These are phyloP conservation scores for Anser cygnoides DNA, from an alignment of 2,113 vertebrate genomes.

Conservation along the genomic window DNA sequence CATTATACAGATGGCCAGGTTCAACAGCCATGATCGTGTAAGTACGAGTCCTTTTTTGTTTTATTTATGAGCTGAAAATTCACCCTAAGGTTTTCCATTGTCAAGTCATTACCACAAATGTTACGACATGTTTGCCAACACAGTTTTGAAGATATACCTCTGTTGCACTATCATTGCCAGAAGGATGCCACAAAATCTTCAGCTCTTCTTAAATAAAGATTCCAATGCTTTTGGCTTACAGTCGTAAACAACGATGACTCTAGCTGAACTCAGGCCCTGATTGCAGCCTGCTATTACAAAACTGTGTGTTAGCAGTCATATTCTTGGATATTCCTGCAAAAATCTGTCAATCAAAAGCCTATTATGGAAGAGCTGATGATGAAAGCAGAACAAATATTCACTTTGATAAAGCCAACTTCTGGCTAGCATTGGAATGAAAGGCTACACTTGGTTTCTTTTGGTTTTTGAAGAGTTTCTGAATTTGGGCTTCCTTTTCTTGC, in stretches of 20 bases:
- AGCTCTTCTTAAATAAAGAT: slow-evolving; percentile 61
- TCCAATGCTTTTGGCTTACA: slow-evolving; percentile 44
- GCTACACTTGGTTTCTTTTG: not conserved
- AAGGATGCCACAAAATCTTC: slow-evolving; percentile 60
- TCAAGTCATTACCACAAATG: slow-evolving; percentile 73
- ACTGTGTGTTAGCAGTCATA: slow-evolving; percentile 45
- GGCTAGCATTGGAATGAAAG: not conserved
- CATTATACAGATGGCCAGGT: slow-evolving; percentile 68
- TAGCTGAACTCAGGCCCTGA: slow-evolving; percentile 37
- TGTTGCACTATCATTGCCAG: slow-evolving; percentile 39
- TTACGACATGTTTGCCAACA: slow-evolving; percentile 61
- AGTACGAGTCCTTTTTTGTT: slow-evolving; percentile 65
- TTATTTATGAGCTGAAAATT: slow-evolving; percentile 81
- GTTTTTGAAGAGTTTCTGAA: slow-evolving; percentile 20
- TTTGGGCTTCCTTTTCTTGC: not conserved
- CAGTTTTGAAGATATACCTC: slow-evolving; percentile 56
- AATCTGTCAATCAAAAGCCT: slow-evolving; percentile 35
- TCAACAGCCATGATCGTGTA: slow-evolving; percentile 54
- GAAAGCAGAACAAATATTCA: not conserved
- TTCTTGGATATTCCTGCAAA: slow-evolving; percentile 53
- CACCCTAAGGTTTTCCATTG: slow-evolving; percentile 70
- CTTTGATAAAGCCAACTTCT: not conserved
- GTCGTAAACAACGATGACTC: slow-evolving; percentile 64
- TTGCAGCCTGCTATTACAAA: slow-evolving; percentile 45
- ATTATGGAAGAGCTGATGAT: slow-evolving; percentile 5